Conservation (phyloP, 2,113 vertebrate species). For the Cyanoramphus novaezelandiae region DNA sequence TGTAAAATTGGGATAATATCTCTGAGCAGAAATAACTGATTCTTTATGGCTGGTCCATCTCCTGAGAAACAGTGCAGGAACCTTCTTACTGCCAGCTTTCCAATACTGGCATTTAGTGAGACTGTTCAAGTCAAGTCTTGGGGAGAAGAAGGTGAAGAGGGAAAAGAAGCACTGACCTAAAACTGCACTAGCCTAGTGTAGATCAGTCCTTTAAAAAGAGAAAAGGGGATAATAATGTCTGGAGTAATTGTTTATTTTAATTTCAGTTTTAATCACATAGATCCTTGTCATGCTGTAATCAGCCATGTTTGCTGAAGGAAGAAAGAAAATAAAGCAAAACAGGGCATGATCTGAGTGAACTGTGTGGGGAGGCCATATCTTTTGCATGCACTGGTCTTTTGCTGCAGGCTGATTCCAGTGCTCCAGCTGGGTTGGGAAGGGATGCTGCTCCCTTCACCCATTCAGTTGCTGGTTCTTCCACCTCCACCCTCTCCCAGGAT, state of each 20-base stretch:
- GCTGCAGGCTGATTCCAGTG: not conserved
- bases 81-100: not conserved
- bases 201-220: not conserved
- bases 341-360: not conserved
- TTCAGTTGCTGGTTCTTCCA: not conserved
- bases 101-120: not conserved
- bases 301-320: not conserved
- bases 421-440: not conserved
- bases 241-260: not conserved
- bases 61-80: not conserved
- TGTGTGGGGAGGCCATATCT: not conserved
- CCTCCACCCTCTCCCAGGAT: not conserved
- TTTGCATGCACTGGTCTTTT: not conserved
- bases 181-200: not conserved
- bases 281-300: not conserved
- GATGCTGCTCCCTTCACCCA: not conserved
- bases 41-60: not conserved
- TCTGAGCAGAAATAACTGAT: not conserved
- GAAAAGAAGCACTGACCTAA: not conserved
- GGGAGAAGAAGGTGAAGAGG: not conserved
- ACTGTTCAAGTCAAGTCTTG: not conserved
- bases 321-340: not conserved
- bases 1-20: not conserved
- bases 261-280: not conserved
- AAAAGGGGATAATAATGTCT: not conserved